Evolutionary conservation across 2,797 vertebrate species (phyloP).

Genomic region (Lophotriccus pileatus): DNA sequence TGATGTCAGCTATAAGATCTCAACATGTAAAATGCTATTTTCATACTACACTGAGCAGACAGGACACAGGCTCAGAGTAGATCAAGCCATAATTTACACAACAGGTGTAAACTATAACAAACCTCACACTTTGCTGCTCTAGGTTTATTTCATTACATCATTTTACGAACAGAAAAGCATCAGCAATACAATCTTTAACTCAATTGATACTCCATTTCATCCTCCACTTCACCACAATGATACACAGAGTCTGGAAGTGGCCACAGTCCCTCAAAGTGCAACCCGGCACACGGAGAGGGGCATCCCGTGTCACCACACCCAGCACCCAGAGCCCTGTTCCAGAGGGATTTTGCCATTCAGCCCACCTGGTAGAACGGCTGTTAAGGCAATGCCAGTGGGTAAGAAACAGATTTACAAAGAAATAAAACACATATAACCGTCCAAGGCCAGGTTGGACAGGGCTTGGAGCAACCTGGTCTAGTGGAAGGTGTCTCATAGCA

Average conservation of each 20-base stretch:
- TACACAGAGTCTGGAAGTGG: neutral
- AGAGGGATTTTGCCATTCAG: neutral
- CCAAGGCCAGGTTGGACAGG: neutral
- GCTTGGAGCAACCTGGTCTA: neutral
- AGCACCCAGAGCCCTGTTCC: neutral
- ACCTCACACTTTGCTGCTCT: neutral
- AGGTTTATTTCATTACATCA: neutral
- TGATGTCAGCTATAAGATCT: neutral
- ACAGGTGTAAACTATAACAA: neutral
- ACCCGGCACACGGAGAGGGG: neutral
- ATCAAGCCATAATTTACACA: neutral
- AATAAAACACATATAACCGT: neutral
- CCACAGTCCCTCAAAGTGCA: neutral
- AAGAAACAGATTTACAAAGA: neutral
- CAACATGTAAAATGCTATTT: neutral
- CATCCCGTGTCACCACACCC: rapidly evolving
- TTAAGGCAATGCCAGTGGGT: neutral
- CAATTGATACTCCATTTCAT: neutral
- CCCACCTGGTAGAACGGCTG: rapidly evolving
- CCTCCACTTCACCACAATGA: neutral
- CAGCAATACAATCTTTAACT: neutral
- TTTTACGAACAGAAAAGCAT: neutral
- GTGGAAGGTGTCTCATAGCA: rapidly evolving
- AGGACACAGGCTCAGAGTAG: neutral
- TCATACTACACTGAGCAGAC: neutral